Percentiles rank a stretch among this genome's conserved stretches.
Evolutionary conservation across 2,888 invertebrate species (phyloP).

Genomic region (Cinara cedri): DNA sequence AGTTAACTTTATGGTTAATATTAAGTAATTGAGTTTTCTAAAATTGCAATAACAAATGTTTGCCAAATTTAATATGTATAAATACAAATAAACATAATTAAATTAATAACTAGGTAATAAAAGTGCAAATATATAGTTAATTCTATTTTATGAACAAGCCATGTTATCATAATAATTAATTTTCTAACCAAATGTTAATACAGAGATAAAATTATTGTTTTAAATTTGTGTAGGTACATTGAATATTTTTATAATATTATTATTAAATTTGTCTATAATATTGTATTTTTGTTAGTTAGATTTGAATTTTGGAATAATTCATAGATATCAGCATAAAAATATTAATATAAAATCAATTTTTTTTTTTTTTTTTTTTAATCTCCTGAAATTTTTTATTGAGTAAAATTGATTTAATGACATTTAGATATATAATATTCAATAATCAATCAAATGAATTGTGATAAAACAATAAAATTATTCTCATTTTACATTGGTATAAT

Average conservation of each 20-base stretch:
- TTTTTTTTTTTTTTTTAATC: too few species aligned
- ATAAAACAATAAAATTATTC: not conserved
- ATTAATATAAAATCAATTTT: not conserved
- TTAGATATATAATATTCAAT: not conserved
- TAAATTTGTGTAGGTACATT: constrained; percentile 11
- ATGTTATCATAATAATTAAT: not conserved
- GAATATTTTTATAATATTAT: constrained; percentile 29
- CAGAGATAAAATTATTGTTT: not conserved
- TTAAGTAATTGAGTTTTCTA: too few species aligned
- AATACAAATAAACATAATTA: not conserved
- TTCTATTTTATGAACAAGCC: not conserved
- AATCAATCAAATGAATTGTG: not conserved
- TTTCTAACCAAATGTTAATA: too few species aligned
- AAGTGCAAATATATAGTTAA: not conserved
- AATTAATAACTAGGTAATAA: not conserved
- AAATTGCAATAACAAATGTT: too few species aligned
- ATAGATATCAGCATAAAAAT: not conserved
- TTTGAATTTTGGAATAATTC: not conserved
- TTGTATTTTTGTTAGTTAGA: not conserved
- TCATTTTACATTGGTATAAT: not conserved
- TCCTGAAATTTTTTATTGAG: too few species aligned
- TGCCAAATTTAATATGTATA: not conserved
- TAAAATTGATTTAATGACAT: not conserved
- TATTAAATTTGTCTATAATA: not conserved
- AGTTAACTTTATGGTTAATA: too few species aligned